Conservation (phyloP, 2,888 invertebrate species). For the Deilephila elpenor region DNA sequence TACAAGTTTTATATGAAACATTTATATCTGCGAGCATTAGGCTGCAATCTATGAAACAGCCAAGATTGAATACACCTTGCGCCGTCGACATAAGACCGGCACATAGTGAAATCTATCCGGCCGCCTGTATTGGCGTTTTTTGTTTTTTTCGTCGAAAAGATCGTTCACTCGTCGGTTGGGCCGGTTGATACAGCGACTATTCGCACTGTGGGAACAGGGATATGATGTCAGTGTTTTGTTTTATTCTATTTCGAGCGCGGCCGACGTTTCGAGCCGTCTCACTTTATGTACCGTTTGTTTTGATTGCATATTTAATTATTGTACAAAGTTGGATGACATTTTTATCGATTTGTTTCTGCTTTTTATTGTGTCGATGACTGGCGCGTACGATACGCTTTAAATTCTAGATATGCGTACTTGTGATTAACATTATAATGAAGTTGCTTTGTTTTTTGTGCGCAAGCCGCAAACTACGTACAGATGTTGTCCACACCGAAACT, state of each 20-base stretch:
- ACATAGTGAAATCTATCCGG: slow-evolving; percentile 24
- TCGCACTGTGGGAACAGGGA: slow-evolving; percentile 71
- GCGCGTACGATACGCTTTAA: slow-evolving; percentile 19
- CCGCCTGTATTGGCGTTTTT: slow-evolving; percentile 40
- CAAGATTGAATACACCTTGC: slow-evolving; percentile 17
- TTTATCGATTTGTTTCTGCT: slow-evolving; percentile 37
- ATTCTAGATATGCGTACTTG: slow-evolving; percentile 16
- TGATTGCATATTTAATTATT: slow-evolving; percentile 50
- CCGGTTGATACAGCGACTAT: slow-evolving; percentile 56
- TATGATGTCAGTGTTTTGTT: slow-evolving; percentile 67
- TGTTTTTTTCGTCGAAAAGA: slow-evolving; percentile 64
- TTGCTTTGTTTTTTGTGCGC: background rate
- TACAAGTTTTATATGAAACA: slow-evolving; percentile 15
- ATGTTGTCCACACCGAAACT: background rate
- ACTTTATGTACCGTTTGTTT: slow-evolving; percentile 60
- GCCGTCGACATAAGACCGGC: slow-evolving; percentile 23
- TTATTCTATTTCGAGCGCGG: slow-evolving; percentile 40
- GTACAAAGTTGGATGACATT: slow-evolving; percentile 39
- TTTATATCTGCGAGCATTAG: slow-evolving; percentile 22
- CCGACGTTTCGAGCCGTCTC: slow-evolving; percentile 41
- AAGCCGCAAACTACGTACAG: background rate
- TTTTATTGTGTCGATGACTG: slow-evolving; percentile 33
- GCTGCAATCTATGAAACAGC: slow-evolving; percentile 9
- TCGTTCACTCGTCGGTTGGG: slow-evolving; percentile 65
- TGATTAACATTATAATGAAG: background rate